Base-by-base conservation (phyloP, 2,797 vertebrate genomes). In the Argentina silus region DNA sequence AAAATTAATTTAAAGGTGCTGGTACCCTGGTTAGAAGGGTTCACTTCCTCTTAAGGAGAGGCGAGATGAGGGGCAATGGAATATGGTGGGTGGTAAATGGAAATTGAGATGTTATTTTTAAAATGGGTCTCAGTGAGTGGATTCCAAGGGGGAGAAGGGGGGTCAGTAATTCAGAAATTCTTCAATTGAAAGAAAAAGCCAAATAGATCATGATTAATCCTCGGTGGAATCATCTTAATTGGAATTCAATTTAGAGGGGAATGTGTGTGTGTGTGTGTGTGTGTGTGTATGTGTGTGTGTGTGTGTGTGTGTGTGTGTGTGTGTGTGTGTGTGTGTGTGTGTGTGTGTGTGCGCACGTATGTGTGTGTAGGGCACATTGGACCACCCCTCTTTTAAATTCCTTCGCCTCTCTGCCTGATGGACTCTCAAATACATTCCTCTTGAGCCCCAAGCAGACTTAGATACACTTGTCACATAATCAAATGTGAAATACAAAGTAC, bases 391-490 rank as follows among this genome's bases (percentile, higher is more conserved):
- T n/a, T n/a, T n/a, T 83, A 86, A 83, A 89, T 90, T 81, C 76
- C 77, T 76, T 36, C 50, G n/a, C 55, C 47, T 11, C 51, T 83
- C 79, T 80, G 82, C 85, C 78, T 87, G 85, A 91, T 83, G 81
- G 86, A 82, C 86, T 90, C 87, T 86, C 73, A 90, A 91, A 91
- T 88, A 90, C 87, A 90, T 90, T 92, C 83, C 83, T 88, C 79
- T 83, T 89, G 86, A 92, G 87, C 88, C 86, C 71, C 69, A 42
- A 90, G 88, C 82, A 84, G 90, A 91, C 91, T 94, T 93, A 93
- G 93, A 93, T 91, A 93, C 93, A 94, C 91, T 95, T 93, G 92
- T 93, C 93, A 94, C 78, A 89, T 93, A 90, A 92, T 92, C 86
- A 89, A 92, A 93, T 88, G 92, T 90, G 90, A 91, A 93, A 93